phyloP scores from a whole-genome alignment of 2,797 vertebrate genomes.

The Sebastes taczanowskii region DNA sequence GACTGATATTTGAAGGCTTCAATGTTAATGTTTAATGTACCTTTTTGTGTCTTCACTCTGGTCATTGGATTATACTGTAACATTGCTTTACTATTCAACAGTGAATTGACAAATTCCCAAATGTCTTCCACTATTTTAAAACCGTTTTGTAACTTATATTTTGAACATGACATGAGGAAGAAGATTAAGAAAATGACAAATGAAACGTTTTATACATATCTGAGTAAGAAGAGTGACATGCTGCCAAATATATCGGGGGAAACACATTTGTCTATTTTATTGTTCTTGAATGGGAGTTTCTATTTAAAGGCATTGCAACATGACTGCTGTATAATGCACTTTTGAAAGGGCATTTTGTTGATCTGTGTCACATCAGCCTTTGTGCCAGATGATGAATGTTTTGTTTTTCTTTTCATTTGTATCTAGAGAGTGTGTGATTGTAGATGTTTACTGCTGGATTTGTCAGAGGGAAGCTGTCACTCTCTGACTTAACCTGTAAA shows the following conservation, averaged over 20 bases:
- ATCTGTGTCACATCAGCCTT: conserved; percentile 55
- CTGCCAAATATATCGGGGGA: conserved; percentile 60
- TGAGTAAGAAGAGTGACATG: conserved; percentile 24
- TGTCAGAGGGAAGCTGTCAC: conserved; percentile 11
- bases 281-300: conserved; percentile 32
- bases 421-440: conserved; percentile 30
- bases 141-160: conserved; percentile 42
- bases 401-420: conserved; percentile 31
- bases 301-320: conserved; percentile 33
- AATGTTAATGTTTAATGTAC: conserved; percentile 14
- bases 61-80: conserved; percentile 1
- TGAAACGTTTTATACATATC: conserved; percentile 17
- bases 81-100: conserved; percentile 3
- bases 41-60: conserved; percentile 23
- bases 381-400: conserved; percentile 48
- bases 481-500: conserved; percentile 33
- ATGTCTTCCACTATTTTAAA: conserved; percentile 48
- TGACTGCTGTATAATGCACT: conserved; percentile 60
- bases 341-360: conserved; percentile 57
- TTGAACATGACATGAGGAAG: conserved; percentile 14
- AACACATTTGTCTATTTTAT: conserved; percentile 37
- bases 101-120: conserved; percentile 3
- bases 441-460: conserved; percentile 44
- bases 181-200: conserved; percentile 1
- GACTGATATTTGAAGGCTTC: conserved; percentile 17